A percentile compares a stretch with the other conserved stretches of the same genome.
phyloP scores from a whole-genome alignment of 2,888 invertebrate species.

The Polyommatus iphigenia region DNA sequence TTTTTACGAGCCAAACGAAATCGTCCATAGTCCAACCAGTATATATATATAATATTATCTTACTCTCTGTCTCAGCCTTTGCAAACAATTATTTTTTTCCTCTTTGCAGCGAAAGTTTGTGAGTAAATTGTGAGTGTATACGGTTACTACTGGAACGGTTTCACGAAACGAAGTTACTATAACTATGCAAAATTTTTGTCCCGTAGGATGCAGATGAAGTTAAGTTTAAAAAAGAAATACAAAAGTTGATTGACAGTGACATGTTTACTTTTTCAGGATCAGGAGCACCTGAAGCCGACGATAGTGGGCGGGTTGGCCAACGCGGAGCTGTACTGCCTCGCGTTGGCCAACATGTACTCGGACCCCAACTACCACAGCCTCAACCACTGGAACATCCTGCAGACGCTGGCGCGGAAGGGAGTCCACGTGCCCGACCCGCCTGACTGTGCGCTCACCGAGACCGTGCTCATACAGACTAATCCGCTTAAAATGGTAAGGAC shows the following conservation, averaged over 20 bases:
- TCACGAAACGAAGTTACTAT: too few species aligned
- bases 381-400: conserved; percentile 97
- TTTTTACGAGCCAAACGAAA: too few species aligned
- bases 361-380: conserved; percentile 97
- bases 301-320: conserved; percentile 94
- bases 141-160: too few species aligned
- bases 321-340: conserved; percentile 96
- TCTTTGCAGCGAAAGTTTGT: too few species aligned
- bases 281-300: conserved; percentile 95
- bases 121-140: too few species aligned
- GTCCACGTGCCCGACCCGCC: conserved; percentile 91
- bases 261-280: conserved; percentile 82
- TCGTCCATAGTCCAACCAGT: too few species aligned
- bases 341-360: conserved; percentile 96
- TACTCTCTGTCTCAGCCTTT: too few species aligned
- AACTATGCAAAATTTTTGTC: too few species aligned
- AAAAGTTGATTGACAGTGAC: background rate
- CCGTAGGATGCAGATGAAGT: too few species aligned
- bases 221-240: background rate
- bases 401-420: conserved; percentile 95
- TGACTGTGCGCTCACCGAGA: conserved; percentile 95
- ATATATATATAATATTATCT: too few species aligned
- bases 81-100: too few species aligned
- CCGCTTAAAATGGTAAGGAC: conserved; percentile 92
- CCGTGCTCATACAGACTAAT: conserved; percentile 96